These are phyloP conservation scores for Ectemnius cavifrons DNA, from an alignment of 2,888 invertebrate species.

Conservation along the genomic window DNA sequence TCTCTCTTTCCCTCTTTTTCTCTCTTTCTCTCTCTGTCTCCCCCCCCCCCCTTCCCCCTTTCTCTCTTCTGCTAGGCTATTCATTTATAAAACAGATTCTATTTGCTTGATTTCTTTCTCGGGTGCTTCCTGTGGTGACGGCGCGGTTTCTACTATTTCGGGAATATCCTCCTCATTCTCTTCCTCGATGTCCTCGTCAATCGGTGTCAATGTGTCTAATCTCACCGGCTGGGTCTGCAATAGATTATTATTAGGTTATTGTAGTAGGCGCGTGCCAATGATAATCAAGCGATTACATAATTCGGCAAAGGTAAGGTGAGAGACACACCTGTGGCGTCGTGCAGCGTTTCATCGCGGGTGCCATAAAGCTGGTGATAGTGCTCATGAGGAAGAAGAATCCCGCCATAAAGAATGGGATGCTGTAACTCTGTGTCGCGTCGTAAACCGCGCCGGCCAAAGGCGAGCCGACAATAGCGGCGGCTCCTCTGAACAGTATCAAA, in stretches of 20 bases:
- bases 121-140: constrained; percentile 77
- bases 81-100: constrained; percentile 85
- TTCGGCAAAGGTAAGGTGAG: no score
- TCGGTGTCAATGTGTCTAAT: constrained; percentile 87
- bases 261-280: not conserved
- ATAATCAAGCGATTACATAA: no score
- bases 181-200: constrained; percentile 86
- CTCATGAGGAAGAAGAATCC: constrained; percentile 92
- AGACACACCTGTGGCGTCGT: constrained; percentile 72
- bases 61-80: constrained; percentile 4
- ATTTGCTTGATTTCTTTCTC: constrained; percentile 83
- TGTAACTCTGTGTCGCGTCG: constrained; percentile 91
- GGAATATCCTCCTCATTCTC: constrained; percentile 87
- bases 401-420: constrained; percentile 95
- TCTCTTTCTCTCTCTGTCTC: constrained; percentile 8
- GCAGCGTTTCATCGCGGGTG: constrained; percentile 85
- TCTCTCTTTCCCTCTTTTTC: not conserved
- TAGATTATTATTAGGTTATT: constrained; percentile 3
- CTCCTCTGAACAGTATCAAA: constrained; percentile 96
- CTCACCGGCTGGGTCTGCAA: constrained; percentile 82
- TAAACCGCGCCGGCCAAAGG: constrained; percentile 93
- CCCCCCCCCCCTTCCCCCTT: not conserved
- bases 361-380: constrained; percentile 90
- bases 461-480: constrained; percentile 93
- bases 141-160: constrained; percentile 88